These are phyloP conservation scores for Atherix ibis DNA, from an alignment of 2,888 invertebrate species.

Conservation along the genomic window DNA sequence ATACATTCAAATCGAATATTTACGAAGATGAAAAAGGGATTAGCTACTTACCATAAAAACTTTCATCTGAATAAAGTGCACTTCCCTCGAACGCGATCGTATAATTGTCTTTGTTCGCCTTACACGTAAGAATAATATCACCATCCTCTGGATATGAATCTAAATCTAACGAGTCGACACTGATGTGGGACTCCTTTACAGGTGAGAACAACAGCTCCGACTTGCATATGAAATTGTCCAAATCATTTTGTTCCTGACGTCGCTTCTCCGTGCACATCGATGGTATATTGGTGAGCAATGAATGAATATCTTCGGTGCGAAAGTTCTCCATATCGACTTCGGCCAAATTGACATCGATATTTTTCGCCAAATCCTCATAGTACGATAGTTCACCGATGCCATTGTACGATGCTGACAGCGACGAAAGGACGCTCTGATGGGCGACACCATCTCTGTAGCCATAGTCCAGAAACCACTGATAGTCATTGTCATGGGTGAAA, in stretches of 20 bases:
- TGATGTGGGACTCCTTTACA: constrained; percentile 65
- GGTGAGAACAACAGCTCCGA: constrained; percentile 83
- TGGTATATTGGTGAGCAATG: constrained; percentile 62
- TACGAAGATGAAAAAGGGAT: not conserved
- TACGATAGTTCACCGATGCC: constrained; percentile 51
- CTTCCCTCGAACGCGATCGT: constrained; percentile 90
- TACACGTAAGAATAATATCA: constrained; percentile 79
- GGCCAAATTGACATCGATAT: constrained; percentile 83
- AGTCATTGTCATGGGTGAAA: constrained; percentile 74
- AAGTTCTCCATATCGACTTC: constrained; percentile 93
- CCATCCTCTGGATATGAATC: constrained; percentile 59
- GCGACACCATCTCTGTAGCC: constrained; percentile 67
- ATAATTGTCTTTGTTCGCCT: constrained; percentile 86
- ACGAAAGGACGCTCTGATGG: constrained; percentile 68
- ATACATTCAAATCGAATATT: not conserved
- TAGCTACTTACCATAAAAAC: constrained; percentile 41
- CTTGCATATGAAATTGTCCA: constrained; percentile 80
- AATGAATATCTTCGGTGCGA: constrained; percentile 79
- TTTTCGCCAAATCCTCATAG: constrained; percentile 73
- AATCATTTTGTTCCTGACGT: constrained; percentile 46
- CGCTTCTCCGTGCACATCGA: constrained; percentile 45
- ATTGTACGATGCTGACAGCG: constrained; percentile 66
- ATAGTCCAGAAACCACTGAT: constrained; percentile 82
- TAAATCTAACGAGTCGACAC: constrained; percentile 82
- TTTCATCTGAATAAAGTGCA: constrained; percentile 71